phyloP scores from a whole-genome alignment of 1,140 invertebrate species.

The Zaprionus vittiger region DNA sequence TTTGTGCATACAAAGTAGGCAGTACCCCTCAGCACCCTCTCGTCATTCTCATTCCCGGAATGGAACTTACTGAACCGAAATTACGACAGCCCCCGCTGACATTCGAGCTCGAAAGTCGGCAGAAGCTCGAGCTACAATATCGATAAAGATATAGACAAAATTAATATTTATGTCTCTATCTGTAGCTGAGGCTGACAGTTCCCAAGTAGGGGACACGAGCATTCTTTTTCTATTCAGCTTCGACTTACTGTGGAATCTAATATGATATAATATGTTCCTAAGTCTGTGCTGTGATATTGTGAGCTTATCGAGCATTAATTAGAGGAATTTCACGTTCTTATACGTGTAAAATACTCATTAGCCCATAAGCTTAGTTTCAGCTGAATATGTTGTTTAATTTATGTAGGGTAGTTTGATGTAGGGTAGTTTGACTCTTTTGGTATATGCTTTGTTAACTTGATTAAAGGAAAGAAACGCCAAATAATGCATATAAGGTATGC shows the following conservation, averaged over 20 bases:
- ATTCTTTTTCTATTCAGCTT: neutral
- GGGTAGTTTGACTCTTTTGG: neutral
- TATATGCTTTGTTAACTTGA: neutral
- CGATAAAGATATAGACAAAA: neutral
- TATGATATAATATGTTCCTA: neutral
- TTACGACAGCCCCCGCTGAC: neutral
- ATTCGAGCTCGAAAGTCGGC: neutral
- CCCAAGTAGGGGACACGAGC: neutral
- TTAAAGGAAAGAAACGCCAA: neutral
- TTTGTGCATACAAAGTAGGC: conserved; percentile 73
- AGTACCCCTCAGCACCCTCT: neutral
- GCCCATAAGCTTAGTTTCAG: neutral
- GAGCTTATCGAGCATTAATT: neutral
- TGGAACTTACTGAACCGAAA: neutral
- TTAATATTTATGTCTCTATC: neutral
- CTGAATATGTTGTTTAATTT: neutral
- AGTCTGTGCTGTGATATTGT: neutral
- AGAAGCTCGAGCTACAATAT: neutral
- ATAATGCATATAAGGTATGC: neutral
- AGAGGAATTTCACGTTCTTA: neutral
- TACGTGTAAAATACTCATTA: neutral
- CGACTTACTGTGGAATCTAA: neutral
- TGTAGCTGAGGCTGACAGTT: neutral
- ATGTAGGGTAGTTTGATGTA: neutral
- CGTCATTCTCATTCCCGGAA: neutral